These are phyloP conservation scores for Enteromius radiatus DNA, from an alignment of 2,797 vertebrate species.

Conservation along the genomic window DNA sequence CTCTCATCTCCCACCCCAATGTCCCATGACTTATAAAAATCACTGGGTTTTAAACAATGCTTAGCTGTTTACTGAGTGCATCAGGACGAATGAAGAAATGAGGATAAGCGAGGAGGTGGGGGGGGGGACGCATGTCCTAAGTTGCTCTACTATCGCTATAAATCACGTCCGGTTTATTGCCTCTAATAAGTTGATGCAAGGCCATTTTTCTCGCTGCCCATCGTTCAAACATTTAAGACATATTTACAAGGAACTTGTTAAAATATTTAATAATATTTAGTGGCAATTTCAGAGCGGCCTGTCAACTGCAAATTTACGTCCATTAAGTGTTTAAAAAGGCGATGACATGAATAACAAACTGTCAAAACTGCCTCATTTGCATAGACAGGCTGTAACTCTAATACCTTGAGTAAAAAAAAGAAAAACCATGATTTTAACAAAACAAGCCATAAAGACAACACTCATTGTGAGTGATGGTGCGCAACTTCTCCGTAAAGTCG, in stretches of 20 bases:
- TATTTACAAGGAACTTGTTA: slow-evolving; percentile 92
- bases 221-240: slow-evolving; percentile 87
- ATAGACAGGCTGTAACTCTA: slow-evolving; percentile 85
- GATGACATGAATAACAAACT: slow-evolving; percentile 88
- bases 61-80: slow-evolving; percentile 73
- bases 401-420: slow-evolving; percentile 86
- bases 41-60: slow-evolving; percentile 75
- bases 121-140: slow-evolving; percentile 69
- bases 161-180: slow-evolving; percentile 83
- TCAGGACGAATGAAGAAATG: slow-evolving; percentile 73
- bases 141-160: slow-evolving; percentile 75
- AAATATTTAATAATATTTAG: slow-evolving; percentile 92
- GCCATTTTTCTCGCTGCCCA: slow-evolving; percentile 85
- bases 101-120: slow-evolving; percentile 69
- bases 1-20: slow-evolving; percentile 63
- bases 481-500: slow-evolving; percentile 78
- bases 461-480: slow-evolving; percentile 81
- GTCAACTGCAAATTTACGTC: slow-evolving; percentile 79
- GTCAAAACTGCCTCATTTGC: slow-evolving; percentile 85
- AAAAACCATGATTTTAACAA: slow-evolving; percentile 87
- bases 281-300: slow-evolving; percentile 84
- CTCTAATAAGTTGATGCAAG: slow-evolving; percentile 89
- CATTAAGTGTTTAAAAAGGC: slow-evolving; percentile 88
- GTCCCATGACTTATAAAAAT: slow-evolving; percentile 74
- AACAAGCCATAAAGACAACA: slow-evolving; percentile 85